Evolutionary conservation across 2,797 vertebrate genomes (phyloP).

Genomic region (Agapornis canus): DNA sequence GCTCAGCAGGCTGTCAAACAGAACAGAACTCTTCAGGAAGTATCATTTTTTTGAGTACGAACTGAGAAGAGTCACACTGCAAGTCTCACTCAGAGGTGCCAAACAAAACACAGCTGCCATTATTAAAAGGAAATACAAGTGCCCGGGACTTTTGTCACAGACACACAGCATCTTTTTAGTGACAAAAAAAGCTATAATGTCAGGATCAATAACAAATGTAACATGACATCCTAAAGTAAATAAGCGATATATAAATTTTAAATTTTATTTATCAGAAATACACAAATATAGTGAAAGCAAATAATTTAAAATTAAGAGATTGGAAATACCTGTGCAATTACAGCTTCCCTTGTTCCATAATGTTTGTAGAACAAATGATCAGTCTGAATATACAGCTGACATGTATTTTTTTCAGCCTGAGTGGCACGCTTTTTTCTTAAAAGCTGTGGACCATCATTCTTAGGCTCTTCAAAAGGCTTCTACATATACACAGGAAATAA

Average conservation of each 20-base stretch:
- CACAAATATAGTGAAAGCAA: not conserved
- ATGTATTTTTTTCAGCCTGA: constrained; percentile 90
- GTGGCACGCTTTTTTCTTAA: constrained; percentile 89
- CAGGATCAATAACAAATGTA: not conserved
- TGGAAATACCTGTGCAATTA: constrained; percentile 91
- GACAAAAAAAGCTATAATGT: not conserved
- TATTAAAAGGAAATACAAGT: not conserved
- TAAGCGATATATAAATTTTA: not conserved
- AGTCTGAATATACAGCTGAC: constrained; percentile 96
- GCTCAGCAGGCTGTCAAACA: not conserved
- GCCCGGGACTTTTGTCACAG: not conserved
- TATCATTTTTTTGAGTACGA: not conserved
- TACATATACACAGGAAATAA: not conserved
- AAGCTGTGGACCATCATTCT: constrained; percentile 81
- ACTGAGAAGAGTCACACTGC: not conserved
- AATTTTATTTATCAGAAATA: not conserved
- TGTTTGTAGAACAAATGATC: constrained; percentile 91
- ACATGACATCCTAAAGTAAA: not conserved
- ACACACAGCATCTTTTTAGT: not conserved
- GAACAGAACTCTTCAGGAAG: not conserved
- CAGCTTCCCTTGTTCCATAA: constrained; percentile 90
- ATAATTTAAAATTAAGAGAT: not conserved
- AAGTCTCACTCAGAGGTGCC: not conserved
- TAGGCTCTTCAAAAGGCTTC: constrained; percentile 69
- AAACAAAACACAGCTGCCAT: not conserved